phyloP scores from a whole-genome alignment of 2,113 vertebrate genomes.

The Chlorodrepanis virens region DNA sequence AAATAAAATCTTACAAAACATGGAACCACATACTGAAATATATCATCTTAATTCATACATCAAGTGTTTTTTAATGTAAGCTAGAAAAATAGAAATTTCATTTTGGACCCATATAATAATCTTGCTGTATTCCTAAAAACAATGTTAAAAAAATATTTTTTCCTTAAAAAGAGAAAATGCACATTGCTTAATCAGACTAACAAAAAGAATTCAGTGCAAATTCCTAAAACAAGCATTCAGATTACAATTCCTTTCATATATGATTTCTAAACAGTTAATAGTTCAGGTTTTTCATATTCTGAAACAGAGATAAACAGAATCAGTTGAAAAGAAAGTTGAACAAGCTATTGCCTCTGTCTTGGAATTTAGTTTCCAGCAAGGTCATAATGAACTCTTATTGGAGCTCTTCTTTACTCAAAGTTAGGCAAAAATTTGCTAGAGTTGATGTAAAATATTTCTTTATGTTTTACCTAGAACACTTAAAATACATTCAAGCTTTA shows the following conservation, averaged over 20 bases:
- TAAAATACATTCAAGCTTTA: background rate
- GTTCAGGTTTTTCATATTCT: background rate
- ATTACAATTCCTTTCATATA: background rate
- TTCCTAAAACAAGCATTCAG: background rate
- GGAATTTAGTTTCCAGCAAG: background rate
- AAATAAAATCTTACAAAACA: background rate
- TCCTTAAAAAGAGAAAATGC: background rate
- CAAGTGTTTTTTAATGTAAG: background rate
- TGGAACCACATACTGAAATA: background rate
- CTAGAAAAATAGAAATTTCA: slow-evolving; percentile 37
- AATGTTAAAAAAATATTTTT: background rate
- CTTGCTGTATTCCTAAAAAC: background rate
- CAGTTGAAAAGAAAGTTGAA: background rate
- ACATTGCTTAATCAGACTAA: background rate
- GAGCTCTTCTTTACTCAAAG: background rate
- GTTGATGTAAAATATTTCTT: background rate
- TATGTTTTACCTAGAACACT: background rate
- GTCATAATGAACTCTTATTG: background rate
- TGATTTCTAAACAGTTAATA: background rate
- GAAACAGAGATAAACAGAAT: background rate
- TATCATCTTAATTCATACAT: background rate
- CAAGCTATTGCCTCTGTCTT: background rate
- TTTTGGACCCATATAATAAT: background rate
- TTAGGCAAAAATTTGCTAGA: background rate
- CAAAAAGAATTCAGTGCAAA: slow-evolving; percentile 5